Percentiles rank a stretch among this genome's conserved stretches.
phyloP scores from a whole-genome alignment of 2,113 vertebrate species.

The Erythrocercus mccallii region DNA sequence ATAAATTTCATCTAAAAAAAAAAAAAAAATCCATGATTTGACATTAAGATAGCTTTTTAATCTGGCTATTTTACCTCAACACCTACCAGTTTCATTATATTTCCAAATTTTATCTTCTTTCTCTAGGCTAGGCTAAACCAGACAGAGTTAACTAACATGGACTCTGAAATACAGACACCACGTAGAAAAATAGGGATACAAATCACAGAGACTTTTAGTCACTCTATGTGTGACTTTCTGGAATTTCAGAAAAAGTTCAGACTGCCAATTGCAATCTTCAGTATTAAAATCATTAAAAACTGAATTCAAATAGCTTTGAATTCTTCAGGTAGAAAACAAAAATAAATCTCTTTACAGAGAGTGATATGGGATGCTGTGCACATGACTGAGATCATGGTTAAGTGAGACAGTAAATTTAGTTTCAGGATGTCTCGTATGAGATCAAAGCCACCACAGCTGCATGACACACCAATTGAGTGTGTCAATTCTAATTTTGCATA shows the following conservation, averaged over 20 bases:
- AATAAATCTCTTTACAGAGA: not conserved
- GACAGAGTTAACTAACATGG: not conserved
- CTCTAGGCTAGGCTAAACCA: not conserved
- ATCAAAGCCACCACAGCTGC: constrained; percentile 41
- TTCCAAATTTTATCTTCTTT: not conserved
- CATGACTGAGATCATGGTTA: not conserved
- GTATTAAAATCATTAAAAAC: not conserved
- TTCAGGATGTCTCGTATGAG: not conserved
- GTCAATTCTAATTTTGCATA: constrained; percentile 3
- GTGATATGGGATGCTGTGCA: not conserved
- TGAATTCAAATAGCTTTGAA: not conserved
- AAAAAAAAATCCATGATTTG: not conserved
- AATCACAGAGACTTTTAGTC: not conserved
- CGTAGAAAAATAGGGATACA: not conserved
- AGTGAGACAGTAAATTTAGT: not conserved
- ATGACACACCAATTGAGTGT: not conserved
- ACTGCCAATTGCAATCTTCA: not conserved
- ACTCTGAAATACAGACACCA: not conserved
- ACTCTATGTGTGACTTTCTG: not conserved
- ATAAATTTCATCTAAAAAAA: not conserved
- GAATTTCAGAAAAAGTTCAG: not conserved
- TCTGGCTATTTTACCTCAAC: not conserved
- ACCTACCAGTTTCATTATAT: not conserved
- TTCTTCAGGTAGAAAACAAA: not conserved
- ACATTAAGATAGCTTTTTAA: not conserved